Evolutionary conservation across 1,140 invertebrate species (phyloP).

Genomic region (Cataglyphis hispanica): DNA sequence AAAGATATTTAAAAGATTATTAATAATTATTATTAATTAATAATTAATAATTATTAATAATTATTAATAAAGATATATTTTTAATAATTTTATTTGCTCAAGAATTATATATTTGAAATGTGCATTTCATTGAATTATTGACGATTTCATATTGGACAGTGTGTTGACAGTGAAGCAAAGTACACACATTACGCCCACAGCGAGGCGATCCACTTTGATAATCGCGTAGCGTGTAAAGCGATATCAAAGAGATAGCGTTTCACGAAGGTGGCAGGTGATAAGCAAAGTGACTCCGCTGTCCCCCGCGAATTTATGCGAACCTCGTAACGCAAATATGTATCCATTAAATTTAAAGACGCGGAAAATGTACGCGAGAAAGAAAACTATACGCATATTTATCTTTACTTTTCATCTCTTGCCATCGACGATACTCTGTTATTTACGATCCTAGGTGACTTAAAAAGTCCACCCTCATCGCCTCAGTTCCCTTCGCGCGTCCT

Average conservation of each 20-base stretch:
- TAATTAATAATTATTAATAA: too few species aligned
- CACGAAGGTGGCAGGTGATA: constrained; percentile 73
- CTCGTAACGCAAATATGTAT: constrained; percentile 61
- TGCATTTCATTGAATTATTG: background rate
- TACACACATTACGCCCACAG: constrained; percentile 38
- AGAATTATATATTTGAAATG: too few species aligned
- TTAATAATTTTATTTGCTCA: too few species aligned
- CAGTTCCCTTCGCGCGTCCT: background rate
- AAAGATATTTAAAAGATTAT: too few species aligned
- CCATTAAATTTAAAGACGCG: constrained; percentile 7
- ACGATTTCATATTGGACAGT: constrained; percentile 24
- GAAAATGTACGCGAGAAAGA: background rate
- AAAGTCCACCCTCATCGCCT: background rate
- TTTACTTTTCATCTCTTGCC: constrained; percentile 1
- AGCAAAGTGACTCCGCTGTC: constrained; percentile 68
- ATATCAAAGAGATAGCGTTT: constrained; percentile 74
- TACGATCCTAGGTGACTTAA: background rate
- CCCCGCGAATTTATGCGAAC: constrained; percentile 68
- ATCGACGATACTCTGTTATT: constrained; percentile 22
- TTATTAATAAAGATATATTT: too few species aligned
- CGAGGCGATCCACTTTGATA: constrained; percentile 66
- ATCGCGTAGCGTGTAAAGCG: constrained; percentile 71
- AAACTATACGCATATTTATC: constrained; percentile 16
- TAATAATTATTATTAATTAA: too few species aligned
- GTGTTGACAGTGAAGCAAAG: constrained; percentile 18